Evolutionary conservation across 2,113 vertebrate species (phyloP), one percentile per base, ranked within the genome.

Genomic region (Anolis carolinensis): DNA sequence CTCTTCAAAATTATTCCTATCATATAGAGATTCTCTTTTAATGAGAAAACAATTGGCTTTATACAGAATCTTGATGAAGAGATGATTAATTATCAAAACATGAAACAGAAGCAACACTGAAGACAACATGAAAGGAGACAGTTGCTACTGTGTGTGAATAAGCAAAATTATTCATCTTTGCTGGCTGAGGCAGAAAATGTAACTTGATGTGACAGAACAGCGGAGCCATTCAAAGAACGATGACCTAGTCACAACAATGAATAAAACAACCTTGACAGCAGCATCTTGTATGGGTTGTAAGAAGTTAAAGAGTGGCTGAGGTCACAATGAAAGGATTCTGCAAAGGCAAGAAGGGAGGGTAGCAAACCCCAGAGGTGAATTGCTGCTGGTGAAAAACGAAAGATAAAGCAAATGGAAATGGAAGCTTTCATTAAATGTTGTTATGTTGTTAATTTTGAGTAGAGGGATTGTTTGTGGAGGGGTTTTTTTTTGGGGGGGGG

Each of bases 21-120:
- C 39, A 4, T 44, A 44, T 44, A 44, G 39, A 44, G 39, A 44
- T 44, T 44, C 5, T 44, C 39, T 44, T 52, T 68, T 67, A 77
- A 84, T 50, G 63, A 79, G 76, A 85, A 16, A 85, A 21, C 76
- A 59, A 70, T 85, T 79, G 32, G 59, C 34, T 78, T 84, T 70
- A 79, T 85, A 27, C 55, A n/a, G 7, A 30, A 27, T 48, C 32
- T 71, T 79, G 67, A 79, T 85, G 65, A 79, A 59, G 65, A 78
- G 48, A 78, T 70, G 44, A 72, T 55, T 36, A 85, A 71, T 62
- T n/a, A 80, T 44, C 77, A 72, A 73, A 73, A 86, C 34, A 30
- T 86, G 68, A 63, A 86, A 86, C 70, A 32, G 78, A 72, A 79
- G 70, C 1, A 6, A 25, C 76, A 25, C 52, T 63, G 73, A 32